These are phyloP conservation scores for Drosophila setosimentum DNA, from an alignment of 2,888 invertebrate genomes.

Conservation along the genomic window DNA sequence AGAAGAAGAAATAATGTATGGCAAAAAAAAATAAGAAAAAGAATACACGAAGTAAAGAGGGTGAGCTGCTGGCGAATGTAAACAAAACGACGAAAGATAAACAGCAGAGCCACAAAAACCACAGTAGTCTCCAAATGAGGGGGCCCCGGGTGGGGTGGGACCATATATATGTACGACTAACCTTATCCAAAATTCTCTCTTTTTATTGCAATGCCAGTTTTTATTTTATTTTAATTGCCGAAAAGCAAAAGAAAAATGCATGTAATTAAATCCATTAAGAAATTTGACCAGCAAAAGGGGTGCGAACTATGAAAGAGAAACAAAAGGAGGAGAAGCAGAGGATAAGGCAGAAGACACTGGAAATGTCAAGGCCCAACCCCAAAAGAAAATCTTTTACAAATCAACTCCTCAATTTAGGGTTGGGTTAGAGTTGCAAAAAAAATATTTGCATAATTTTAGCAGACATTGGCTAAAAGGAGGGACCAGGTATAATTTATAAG, in stretches of 20 bases:
- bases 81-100: slow-evolving; percentile 77
- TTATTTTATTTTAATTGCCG: slow-evolving; percentile 48
- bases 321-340: background rate
- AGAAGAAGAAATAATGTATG: slow-evolving; percentile 47
- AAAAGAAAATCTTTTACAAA: slow-evolving; percentile 5
- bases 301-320: background rate
- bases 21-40: slow-evolving; percentile 11
- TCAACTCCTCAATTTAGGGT: slow-evolving; percentile 22
- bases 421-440: slow-evolving; percentile 13
- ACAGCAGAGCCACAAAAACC: slow-evolving; percentile 70
- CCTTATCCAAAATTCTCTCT: slow-evolving; percentile 21
- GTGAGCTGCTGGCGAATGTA: slow-evolving; percentile 63
- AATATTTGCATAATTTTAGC: slow-evolving; percentile 58
- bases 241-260: slow-evolving; percentile 1
- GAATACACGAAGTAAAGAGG: slow-evolving; percentile 20
- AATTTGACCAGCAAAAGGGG: slow-evolving; percentile 43
- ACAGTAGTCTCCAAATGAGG: slow-evolving; percentile 29
- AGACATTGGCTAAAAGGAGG: background rate
- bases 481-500: slow-evolving; percentile 4
- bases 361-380: slow-evolving; percentile 63
- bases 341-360: background rate
- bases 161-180: background rate
- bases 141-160: background rate
- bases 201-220: slow-evolving; percentile 8
- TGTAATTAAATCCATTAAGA: slow-evolving; percentile 29